phyloP scores from a whole-genome alignment of 2,113 vertebrate species.

The Passer montanus region DNA sequence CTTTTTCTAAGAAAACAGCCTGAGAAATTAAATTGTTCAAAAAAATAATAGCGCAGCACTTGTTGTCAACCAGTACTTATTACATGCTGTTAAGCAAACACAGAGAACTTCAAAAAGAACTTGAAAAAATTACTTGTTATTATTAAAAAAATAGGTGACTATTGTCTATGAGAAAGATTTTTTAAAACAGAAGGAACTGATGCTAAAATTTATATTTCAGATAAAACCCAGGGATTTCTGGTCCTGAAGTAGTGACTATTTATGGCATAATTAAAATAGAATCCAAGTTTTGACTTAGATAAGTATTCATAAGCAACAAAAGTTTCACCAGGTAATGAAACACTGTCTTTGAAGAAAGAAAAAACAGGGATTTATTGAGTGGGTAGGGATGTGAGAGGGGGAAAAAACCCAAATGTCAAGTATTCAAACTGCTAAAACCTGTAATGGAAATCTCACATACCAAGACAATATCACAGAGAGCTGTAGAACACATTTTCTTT shows the following conservation, averaged over 20 bases:
- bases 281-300: background rate
- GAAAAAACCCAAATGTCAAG: rapidly evolving
- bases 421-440: background rate
- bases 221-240: background rate
- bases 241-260: background rate
- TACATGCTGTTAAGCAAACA: background rate
- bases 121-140: background rate
- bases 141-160: background rate
- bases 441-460: background rate
- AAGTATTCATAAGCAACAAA: background rate
- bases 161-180: background rate
- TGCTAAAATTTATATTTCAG: background rate
- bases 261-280: background rate
- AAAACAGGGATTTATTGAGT: background rate
- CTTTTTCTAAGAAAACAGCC: background rate
- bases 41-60: background rate
- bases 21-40: background rate
- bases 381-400: background rate
- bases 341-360: background rate
- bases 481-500: background rate
- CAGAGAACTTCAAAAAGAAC: background rate
- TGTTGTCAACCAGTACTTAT: background rate
- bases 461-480: background rate
- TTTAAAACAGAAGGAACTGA: background rate
- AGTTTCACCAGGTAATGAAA: background rate